Base-by-base conservation (phyloP, 2,888 invertebrate species). In the Eupelmus urozonus region DNA sequence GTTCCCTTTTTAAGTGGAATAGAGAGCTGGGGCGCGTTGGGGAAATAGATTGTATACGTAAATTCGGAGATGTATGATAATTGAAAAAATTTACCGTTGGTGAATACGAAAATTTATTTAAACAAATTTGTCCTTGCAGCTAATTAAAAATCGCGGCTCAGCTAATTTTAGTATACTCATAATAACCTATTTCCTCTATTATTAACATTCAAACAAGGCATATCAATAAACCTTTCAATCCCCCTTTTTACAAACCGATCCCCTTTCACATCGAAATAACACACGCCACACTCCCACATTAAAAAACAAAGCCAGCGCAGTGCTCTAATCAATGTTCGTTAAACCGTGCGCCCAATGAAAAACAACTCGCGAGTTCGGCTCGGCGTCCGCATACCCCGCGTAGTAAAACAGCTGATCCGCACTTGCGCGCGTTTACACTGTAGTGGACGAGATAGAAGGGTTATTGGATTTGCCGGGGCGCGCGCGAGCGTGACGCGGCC, bases 291-390 rank as follows among this genome's bases (percentile, higher is more conserved):
- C 16, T 4, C 49, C 16, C 49, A 49, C 7, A 49, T 13, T 9
- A 5, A 49, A 11, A 49, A 49, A 49, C 49, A 20, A 53, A 53
- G 23, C 23, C 20, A 20, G 5, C 18, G 53, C 18, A 53, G 2
- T 20, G 9, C 34, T 82, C 80, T 83, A 82, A 86, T 85, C 84
- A 83, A 83, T 84, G 82, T 85, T 85, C 84, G 85, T 86, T 85
- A 84, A 84, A 80, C 77, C 80, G 77, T 74, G 63, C 71, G 55
- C 62, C 67, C 60, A 27, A 76, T 77, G 55, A 69, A 60, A 60
- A 62, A 65, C 45, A 79, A 67, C 65, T 23, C 70, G 25, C 7
- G n/a, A 20, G 1, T 18, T 66, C 23, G 20, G 18, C n/a, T 66
- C 23, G 20, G 18, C n/a, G 60, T 63, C 13, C 62, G 34, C 3